Conservation (phyloP, 64 coral and sea anemone species). For the Porites lutea region DNA sequence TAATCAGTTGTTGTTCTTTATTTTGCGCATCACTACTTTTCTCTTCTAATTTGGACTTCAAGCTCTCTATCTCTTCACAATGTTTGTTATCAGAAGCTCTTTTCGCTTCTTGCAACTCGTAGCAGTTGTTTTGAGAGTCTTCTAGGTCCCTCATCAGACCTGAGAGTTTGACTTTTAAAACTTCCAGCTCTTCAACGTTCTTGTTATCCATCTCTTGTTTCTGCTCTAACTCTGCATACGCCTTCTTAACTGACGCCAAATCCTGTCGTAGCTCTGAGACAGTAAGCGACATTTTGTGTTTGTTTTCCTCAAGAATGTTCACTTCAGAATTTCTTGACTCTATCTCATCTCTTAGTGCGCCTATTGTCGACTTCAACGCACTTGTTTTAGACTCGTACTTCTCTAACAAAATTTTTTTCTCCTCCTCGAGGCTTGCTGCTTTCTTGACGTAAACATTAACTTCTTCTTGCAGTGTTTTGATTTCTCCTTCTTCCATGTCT, state of each 20-base stretch:
- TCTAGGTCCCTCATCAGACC: slow-evolving; percentile 64
- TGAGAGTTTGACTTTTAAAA: slow-evolving; percentile 15
- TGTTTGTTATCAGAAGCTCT: slow-evolving; percentile 64
- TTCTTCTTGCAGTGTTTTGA: slow-evolving; percentile 91
- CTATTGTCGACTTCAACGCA: slow-evolving; percentile 57
- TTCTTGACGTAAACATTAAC: slow-evolving; percentile 89
- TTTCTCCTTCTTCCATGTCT: slow-evolving; percentile 86
- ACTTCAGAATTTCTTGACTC: slow-evolving; percentile 38
- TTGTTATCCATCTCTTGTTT: slow-evolving; percentile 68
- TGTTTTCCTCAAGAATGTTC: slow-evolving; percentile 20
- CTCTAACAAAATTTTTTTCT: slow-evolving; percentile 68
- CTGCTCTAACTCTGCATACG: slow-evolving; percentile 54
- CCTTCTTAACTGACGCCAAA: slow-evolving; percentile 37
- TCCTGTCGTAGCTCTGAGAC: slow-evolving; percentile 48
- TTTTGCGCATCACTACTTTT: background rate
- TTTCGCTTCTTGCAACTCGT: slow-evolving; percentile 61
- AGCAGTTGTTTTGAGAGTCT: slow-evolving; percentile 46
- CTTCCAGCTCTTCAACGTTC: slow-evolving; percentile 39
- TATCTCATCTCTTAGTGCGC: slow-evolving; percentile 24
- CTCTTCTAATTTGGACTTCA: slow-evolving; percentile 40
- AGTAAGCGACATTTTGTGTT: slow-evolving; percentile 16
- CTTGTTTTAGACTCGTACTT: slow-evolving; percentile 45
- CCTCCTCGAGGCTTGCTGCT: slow-evolving; percentile 78
- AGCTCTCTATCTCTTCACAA: slow-evolving; percentile 36
- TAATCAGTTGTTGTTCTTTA: slow-evolving; percentile 22